Evolutionary conservation across 2,888 invertebrate species (phyloP), one percentile per base, ranked within the genome.

Genomic region (Scaptomyza flava): DNA sequence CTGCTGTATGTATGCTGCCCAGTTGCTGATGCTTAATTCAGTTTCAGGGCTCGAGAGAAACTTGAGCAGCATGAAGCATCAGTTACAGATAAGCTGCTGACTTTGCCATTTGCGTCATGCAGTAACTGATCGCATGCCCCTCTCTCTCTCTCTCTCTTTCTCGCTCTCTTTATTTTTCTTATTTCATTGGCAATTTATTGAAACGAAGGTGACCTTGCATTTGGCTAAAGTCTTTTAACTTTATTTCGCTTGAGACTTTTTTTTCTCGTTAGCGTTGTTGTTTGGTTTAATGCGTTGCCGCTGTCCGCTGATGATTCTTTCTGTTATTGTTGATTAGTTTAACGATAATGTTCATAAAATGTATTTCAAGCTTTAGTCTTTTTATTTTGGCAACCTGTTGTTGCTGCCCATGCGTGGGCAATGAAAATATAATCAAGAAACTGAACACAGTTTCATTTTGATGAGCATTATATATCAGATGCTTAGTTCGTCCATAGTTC

Each of bases 381-480:
- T 17, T 17, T 17, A 1, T 17, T 17, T 17, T 17, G 17, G 17
- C 17, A 17, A 17, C 17, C 17, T 17, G 38, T 33, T 50, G 33
- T 46, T 45, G 43, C 61, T 17, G 47, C 50, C 46, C 42, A 45
- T 58, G 57, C 52, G 77, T 70, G 65, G 68, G 52, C 79, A 75
- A 69, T 81, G 45, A 60, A 34, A 9, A 30, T 69, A 66, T 64
- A 46, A 62, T 48, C 38, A 52, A 50, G n/a, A 47, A 48, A 50
- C 47, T 60, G 43, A 30, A 95, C 94, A 91, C 92, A 92, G 67
- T 34, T 34, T 1, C 4, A 34, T 34, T 92, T 23, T 4, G 23
- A 2, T 23, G 23, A 23, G 23, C 23, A 23, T 23, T 23, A 23
- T 4, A 23, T 23, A 23, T 23, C 23, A 4, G 23, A 23, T 23